Evolutionary conservation across 2,888 invertebrate species (phyloP), one percentile per base, ranked within the genome.

Genomic region (Cephus pulcher): DNA sequence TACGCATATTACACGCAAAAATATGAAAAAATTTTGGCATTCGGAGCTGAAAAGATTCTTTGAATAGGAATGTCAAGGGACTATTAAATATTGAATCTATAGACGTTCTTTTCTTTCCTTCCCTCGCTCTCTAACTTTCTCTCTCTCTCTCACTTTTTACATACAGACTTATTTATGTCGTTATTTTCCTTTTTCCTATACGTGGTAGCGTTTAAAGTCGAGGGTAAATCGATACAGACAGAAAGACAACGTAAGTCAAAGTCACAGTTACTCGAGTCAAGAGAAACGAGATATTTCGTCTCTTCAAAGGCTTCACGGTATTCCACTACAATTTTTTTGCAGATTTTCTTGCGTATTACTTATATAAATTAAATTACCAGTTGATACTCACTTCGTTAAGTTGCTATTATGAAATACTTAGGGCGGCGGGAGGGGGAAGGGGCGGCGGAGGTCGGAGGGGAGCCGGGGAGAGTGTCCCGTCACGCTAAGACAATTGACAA

Each of bases 311-410:
- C 84, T 85, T 85, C 80, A 79, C 84, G 85, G 83, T 83, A 82
- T 80, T 83, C 83, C 82, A 84, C 84, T 82, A 85, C 82, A 83
- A 82, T 81, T 82, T 80, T 85, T 83, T 85, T 83, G 83, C 83
- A 86, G 84, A 82, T 83, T 82, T 80, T 80, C 82, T 83, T 84
- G 84, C 84, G 82, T 80, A 82, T 85, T 87, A 88, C 86, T 88
- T 88, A 87, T 87, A 89, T 85, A 88, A 90, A 89, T 90, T 88
- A 88, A 88, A 87, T 88, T 88, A 89, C 86, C 85, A 88, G 84
- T 87, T 85, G 86, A 86, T 87, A 88, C 86, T 86, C 86, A 87
- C 85, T 86, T 84, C 83, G 85, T 83, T 81, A 81, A 82, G 84
- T 85, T 84, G 86, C 87, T 87, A 84, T 87, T 81, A 84, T 80